Evolutionary conservation across 2,113 vertebrate genomes (phyloP), one percentile per base, ranked within the genome.

Genomic region (Takifugu bimaculatus): DNA sequence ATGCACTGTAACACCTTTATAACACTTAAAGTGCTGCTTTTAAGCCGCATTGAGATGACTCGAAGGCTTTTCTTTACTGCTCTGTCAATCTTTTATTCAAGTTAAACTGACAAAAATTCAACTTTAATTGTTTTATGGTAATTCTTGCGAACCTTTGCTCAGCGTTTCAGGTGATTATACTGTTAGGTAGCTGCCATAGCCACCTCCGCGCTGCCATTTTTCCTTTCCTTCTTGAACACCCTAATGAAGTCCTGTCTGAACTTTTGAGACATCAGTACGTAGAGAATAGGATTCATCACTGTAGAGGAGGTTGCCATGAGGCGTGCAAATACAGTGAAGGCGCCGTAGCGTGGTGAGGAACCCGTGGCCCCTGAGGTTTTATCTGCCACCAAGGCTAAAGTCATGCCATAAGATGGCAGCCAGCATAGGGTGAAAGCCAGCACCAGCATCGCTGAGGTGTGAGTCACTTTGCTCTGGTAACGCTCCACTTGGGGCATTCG

Each of bases 261-360:
- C 81, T 89, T 91, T 26, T 87, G 74, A 1, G 91, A 91, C 85
- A 89, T 87, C 43, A 91, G 87, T 51, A 88, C 90, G 49, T 91
- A 92, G 27, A 91, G 82, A 58, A 91, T 73, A 35, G 91, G 91
- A 68, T 92, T 91, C 50, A 81, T 74, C 47, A 92, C 87, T 0
- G 89, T 90, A 0, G 91, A 91, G 7, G 88, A 86, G 4, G 80
- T 84, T 1, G 90, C 88, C 88, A 83, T 90, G 50, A 92, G 15
- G 3, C 89, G 86, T 44, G 90, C 80, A 32, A 90, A 88, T 3
- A 87, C 80, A 2, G 58, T 76, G 50, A 91, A 85, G 4, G 82
- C 6, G 3, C 89, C 85, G 1, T 87, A 85, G 6, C 77, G 74
- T 0, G 85, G 87, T 1, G 82, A 79, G 9, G 61, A 28, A 1